A percentile compares a stretch with the other conserved stretches of the same genome.
These are phyloP conservation scores for Loriculus beryllinus DNA, from an alignment of 2,797 vertebrate species.

Conservation along the genomic window DNA sequence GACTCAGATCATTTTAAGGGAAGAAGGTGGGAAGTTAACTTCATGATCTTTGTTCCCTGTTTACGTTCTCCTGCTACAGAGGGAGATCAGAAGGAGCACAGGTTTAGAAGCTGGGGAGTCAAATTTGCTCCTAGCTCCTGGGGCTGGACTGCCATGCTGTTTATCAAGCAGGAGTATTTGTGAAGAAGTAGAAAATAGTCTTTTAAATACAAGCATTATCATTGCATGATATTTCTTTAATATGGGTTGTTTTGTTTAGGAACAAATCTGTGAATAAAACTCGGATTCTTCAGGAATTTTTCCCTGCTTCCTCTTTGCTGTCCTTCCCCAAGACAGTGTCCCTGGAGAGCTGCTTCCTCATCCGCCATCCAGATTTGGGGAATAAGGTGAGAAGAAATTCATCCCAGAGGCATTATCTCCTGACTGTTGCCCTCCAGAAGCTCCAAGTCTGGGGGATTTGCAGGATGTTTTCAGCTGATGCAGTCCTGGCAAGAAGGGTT, in stretches of 20 bases:
- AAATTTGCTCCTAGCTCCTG: not conserved
- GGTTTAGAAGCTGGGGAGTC: not conserved
- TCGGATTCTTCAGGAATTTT: constrained; percentile 71
- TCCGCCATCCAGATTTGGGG: constrained; percentile 56
- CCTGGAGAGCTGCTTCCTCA: constrained; percentile 75
- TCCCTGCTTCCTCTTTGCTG: constrained; percentile 63
- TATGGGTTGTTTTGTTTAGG: constrained; percentile 53
- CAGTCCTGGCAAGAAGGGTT: not conserved
- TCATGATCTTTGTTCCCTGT: not conserved
- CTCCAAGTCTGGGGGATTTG: not conserved
- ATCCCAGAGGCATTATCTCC: not conserved
- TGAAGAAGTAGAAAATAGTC: not conserved
- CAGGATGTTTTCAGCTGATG: not conserved
- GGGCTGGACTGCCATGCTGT: not conserved
- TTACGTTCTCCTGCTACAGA: not conserved
- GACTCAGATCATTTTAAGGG: not conserved
- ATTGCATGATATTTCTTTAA: not conserved
- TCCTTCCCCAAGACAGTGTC: constrained; percentile 70
- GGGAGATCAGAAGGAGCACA: not conserved
- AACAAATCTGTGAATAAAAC: constrained; percentile 74
- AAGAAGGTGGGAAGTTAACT: not conserved
- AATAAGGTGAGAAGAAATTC: constrained; percentile 70
- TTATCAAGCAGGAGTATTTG: not conserved
- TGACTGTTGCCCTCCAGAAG: not conserved
- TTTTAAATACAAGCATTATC: not conserved